These are phyloP conservation scores for Heterotilapia buettikoferi DNA, from an alignment of 2,113 vertebrate species.

Conservation along the genomic window DNA sequence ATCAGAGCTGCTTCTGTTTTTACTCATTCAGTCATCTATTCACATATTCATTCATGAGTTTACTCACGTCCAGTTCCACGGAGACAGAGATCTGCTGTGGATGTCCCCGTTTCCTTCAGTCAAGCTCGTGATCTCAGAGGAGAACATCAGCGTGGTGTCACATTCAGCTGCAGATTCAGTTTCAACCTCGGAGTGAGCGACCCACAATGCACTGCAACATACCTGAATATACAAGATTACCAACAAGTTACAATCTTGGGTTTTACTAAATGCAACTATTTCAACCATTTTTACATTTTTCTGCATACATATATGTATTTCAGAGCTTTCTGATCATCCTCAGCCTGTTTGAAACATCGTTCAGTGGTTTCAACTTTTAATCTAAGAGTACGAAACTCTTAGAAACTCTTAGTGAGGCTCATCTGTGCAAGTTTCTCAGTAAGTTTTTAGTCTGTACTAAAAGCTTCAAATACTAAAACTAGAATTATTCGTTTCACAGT, in stretches of 20 bases:
- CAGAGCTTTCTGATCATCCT: background rate
- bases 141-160: background rate
- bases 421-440: background rate
- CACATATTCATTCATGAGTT: background rate
- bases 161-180: background rate
- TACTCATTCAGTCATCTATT: fast-evolving
- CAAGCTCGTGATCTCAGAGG: background rate
- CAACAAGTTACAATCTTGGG: background rate
- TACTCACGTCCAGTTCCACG: constrained; percentile 71
- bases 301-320: fast-evolving
- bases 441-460: background rate
- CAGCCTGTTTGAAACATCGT: background rate
- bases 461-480: background rate
- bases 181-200: background rate
- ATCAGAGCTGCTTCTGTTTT: background rate
- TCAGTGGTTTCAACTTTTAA: background rate
- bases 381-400: background rate
- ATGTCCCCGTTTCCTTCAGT: constrained; percentile 39
- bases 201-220: constrained; percentile 35
- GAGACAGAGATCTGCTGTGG: constrained; percentile 60
- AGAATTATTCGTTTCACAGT: background rate
- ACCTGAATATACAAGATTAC: constrained; percentile 22
- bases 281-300: background rate
- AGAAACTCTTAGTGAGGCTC: background rate
- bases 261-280: background rate